phyloP scores from a whole-genome alignment of 2,888 invertebrate species.

The Scotopteryx bipunctaria region DNA sequence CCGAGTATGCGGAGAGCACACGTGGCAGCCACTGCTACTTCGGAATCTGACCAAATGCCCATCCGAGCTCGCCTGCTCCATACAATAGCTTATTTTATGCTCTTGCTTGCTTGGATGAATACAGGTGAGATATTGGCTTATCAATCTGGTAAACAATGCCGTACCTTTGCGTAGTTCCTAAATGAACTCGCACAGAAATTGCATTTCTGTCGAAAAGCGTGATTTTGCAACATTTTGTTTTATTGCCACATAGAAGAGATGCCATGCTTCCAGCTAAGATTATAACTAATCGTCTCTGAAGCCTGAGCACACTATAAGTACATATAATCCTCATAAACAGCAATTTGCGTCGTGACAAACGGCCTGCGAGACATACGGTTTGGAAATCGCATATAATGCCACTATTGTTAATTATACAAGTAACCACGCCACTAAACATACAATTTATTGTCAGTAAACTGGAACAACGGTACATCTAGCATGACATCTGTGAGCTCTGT shows the following conservation, averaged over 20 bases:
- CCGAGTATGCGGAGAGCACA: slow-evolving; percentile 78
- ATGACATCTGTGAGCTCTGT: slow-evolving; percentile 66
- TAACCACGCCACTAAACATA: slow-evolving; percentile 78
- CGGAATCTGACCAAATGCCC: slow-evolving; percentile 82
- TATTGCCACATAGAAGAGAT: slow-evolving; percentile 21
- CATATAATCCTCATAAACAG: slow-evolving; percentile 79
- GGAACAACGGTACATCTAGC: slow-evolving; percentile 70
- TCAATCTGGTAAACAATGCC: slow-evolving; percentile 11
- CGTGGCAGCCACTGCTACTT: slow-evolving; percentile 75
- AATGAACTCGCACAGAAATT: no score
- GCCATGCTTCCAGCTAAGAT: slow-evolving; percentile 25
- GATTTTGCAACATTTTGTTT: slow-evolving; percentile 10
- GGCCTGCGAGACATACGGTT: slow-evolving; percentile 71
- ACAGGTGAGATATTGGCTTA: slow-evolving; percentile 28
- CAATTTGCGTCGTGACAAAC: slow-evolving; percentile 79
- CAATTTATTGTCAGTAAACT: slow-evolving; percentile 79
- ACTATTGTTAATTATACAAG: slow-evolving; percentile 81
- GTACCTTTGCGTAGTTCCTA: background rate
- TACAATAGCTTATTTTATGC: slow-evolving; percentile 78
- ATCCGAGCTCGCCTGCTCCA: slow-evolving; percentile 76
- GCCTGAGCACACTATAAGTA: slow-evolving; percentile 50
- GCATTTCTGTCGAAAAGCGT: no score
- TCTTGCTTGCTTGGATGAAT: slow-evolving; percentile 44
- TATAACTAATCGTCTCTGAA: slow-evolving; percentile 37
- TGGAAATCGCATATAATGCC: slow-evolving; percentile 80